These are phyloP conservation scores for Alouatta palliata DNA, from an alignment of 2,113 vertebrate genomes.

Conservation along the genomic window DNA sequence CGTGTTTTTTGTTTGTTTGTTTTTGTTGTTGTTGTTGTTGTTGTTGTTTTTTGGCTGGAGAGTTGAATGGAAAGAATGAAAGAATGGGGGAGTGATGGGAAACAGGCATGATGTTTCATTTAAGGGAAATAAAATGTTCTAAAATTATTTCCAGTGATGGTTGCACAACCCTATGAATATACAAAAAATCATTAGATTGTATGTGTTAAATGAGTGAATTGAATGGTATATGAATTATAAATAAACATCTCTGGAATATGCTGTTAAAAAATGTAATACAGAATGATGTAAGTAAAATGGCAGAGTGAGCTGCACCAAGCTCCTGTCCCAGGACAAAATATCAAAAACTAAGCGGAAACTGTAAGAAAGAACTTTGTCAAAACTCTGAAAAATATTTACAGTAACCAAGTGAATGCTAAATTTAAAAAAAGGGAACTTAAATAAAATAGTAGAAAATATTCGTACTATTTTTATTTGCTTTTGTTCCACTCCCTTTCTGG, in stretches of 20 bases:
- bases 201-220: not conserved
- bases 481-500: not conserved
- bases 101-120: not conserved
- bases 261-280: not conserved
- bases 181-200: not conserved
- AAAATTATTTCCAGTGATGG: not conserved
- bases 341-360: not conserved
- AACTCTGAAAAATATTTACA: not conserved
- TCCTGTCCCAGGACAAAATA: not conserved
- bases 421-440: not conserved
- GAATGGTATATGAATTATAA: not conserved
- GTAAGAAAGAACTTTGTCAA: not conserved
- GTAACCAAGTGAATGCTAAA: not conserved
- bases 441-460: not conserved
- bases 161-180: not conserved
- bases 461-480: not conserved
- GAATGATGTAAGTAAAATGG: not conserved
- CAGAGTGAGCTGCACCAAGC: not conserved
- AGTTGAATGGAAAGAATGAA: not conserved
- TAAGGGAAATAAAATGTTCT: not conserved
- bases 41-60: not conserved
- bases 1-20: not conserved
- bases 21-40: too few species aligned
- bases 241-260: not conserved
- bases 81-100: not conserved